A percentile compares a stretch with the other conserved stretches of the same genome.
Conservation (phyloP, 2,797 vertebrate genomes). For the Acrossocheilus wenchowensis region DNA sequence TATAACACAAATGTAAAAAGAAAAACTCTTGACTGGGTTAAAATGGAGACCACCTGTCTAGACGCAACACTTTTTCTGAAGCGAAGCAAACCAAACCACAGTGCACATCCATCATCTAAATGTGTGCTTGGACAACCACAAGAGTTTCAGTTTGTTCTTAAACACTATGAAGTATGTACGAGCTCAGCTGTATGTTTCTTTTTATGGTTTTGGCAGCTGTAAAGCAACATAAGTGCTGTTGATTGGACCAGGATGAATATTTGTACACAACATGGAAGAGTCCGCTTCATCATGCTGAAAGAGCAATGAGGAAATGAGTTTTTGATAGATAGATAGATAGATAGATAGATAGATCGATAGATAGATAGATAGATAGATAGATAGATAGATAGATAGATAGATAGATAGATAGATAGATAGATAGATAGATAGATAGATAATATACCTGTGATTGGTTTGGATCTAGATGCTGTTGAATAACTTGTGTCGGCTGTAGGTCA, state of each 20-base stretch:
- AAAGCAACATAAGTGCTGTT: neutral
- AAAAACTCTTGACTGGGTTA: neutral
- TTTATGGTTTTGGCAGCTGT: neutral
- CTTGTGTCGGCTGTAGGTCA: neutral
- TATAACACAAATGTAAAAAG: no score
- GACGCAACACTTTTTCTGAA: neutral
- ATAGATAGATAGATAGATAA: neutral
- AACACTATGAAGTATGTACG: neutral
- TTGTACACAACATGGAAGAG: neutral
- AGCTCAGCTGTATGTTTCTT: neutral
- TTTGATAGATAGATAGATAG: neutral
- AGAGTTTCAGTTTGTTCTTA: neutral
- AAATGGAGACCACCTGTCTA: neutral
- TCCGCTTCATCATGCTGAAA: neutral
- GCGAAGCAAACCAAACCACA: neutral
- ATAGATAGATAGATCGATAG: neutral
- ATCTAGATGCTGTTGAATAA: neutral
- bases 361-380: neutral
- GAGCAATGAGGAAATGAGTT: neutral
- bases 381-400: neutral
- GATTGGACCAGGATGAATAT: neutral
- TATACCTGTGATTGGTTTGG: neutral
- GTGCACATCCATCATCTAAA: neutral
- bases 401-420: neutral
- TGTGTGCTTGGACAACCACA: neutral